Base-by-base conservation (phyloP, 2,888 invertebrate genomes). In the Chrysolina oricalcia region DNA sequence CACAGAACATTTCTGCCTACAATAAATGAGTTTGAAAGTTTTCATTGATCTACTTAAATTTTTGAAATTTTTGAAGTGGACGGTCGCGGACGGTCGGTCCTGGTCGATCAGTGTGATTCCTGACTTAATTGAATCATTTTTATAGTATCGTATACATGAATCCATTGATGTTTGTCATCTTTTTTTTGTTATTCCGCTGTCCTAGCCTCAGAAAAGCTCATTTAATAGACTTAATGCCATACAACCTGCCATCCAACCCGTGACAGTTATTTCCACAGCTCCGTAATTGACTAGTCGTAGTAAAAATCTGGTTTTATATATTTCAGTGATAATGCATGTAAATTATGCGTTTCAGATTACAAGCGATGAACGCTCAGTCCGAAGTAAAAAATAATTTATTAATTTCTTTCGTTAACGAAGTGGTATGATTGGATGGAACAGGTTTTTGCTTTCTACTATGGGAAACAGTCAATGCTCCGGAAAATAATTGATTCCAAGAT, bases 401-500 rank as follows among this genome's bases (percentile, higher is more conserved):
- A 86, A 86, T 86, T 86, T 85, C 81, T 82, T 82, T 81, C 82
- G 83, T 84, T 86, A 86, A 86, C 86, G 86, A 86, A 86, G 85
- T 84, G 78, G 84, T 81, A 80, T 85, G 85, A 84, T 85, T 84
- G 85, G 83, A 82, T 83, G 81, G 75, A 85, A 85, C 87, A 81
- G 86, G 86, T 87, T 87, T 85, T 80, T 41, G 19, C 50, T 82
- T 83, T 81, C 78, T 78, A 82, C 82, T 80, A 81, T 81, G 81
- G 83, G 83, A 83, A 81, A 80, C 86, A 87, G 86, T 87, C 87
- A 86, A 84, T 86, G 86, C 85, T 86, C 86, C 78, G 81, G 82
- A 82, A 86, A 85, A 87, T 86, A 86, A 86, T 87, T 86, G 86
- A 85, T 86, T 86, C 85, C 83, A 82, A 81, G 83, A 84, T 86